phyloP scores from a whole-genome alignment of 2,888 invertebrate species.

The Plebejus melissa region DNA sequence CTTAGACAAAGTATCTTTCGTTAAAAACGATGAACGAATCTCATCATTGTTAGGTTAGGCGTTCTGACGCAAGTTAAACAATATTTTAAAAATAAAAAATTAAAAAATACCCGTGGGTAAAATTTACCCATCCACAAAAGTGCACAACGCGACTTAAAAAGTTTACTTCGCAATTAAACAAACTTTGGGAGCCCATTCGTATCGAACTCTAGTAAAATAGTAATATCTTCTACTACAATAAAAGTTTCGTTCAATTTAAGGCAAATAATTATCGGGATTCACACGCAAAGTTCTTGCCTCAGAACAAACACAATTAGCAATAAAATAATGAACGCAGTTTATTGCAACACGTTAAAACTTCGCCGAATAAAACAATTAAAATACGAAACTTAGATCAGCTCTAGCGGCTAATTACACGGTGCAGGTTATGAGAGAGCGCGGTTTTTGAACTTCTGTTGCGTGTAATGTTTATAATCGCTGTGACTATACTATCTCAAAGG shows the following conservation, averaged over 20 bases:
- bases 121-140: too few species aligned
- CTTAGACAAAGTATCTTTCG: too few species aligned
- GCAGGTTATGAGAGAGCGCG: slow-evolving; percentile 23
- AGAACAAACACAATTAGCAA: slow-evolving; percentile 41
- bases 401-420: slow-evolving; percentile 34
- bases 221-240: background rate
- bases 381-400: slow-evolving; percentile 43
- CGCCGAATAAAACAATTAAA: slow-evolving; percentile 44
- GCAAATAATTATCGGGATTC: background rate
- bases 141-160: too few species aligned
- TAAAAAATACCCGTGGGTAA: too few species aligned
- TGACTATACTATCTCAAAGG: too few species aligned
- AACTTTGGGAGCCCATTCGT: background rate
- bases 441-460: too few species aligned
- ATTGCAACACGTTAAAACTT: slow-evolving; percentile 42
- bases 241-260: background rate
- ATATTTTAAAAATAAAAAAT: too few species aligned
- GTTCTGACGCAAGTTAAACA: too few species aligned
- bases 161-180: too few species aligned
- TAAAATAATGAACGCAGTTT: slow-evolving; percentile 42
- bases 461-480: too few species aligned
- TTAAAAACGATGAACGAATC: too few species aligned
- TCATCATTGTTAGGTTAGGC: too few species aligned
- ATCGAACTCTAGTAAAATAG: background rate
- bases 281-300: background rate